Conservation (phyloP, 2,797 vertebrate genomes). For the Alectoris magna region DNA sequence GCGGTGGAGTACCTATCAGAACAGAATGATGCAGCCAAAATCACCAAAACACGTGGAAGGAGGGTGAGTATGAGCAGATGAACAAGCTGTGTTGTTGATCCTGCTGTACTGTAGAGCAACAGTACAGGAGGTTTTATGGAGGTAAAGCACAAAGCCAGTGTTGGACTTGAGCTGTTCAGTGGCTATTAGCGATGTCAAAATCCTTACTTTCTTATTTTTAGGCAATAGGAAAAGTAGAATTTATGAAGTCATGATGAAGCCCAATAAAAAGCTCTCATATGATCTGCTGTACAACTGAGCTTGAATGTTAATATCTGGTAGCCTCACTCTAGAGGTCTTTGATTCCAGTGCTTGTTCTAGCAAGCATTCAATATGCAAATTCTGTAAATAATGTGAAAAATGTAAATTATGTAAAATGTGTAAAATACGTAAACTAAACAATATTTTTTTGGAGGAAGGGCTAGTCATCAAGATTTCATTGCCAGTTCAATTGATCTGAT, state of each 20-base stretch:
- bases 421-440: not conserved
- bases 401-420: not conserved
- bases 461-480: not conserved
- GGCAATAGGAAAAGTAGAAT: not conserved
- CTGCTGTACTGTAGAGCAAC: not conserved
- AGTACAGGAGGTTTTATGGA: not conserved
- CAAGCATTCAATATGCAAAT: not conserved
- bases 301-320: not conserved
- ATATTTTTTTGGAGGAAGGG: not conserved
- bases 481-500: not conserved
- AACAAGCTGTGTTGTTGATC: not conserved
- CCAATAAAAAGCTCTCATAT: not conserved
- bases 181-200: not conserved
- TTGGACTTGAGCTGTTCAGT: not conserved
- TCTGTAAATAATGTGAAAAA: not conserved
- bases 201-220: not conserved
- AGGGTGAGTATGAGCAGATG: not conserved
- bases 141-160: not conserved
- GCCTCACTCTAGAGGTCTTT: not conserved
- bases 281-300: not conserved
- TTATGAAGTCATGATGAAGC: not conserved
- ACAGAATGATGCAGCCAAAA: not conserved
- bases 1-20: not conserved
- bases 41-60: accelerated
- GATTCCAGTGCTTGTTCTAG: not conserved